Evolutionary conservation across 2,113 vertebrate genomes (phyloP).

Genomic region (Oryzias woworae): DNA sequence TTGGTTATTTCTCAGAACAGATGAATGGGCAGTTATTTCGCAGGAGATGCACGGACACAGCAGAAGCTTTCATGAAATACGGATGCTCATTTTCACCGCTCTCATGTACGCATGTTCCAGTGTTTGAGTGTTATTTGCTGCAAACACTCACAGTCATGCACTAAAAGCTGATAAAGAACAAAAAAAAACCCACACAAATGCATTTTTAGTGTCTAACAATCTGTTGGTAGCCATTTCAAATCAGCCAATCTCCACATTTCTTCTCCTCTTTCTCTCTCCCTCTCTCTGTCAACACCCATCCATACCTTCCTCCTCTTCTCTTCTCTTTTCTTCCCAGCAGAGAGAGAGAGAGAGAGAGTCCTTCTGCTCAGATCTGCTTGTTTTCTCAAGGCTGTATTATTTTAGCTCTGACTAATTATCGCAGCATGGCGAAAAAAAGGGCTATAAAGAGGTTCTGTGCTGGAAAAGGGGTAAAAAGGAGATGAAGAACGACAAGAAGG

Average conservation of each 20-base stretch:
- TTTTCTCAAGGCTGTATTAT: conserved; percentile 71
- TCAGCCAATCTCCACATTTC: conserved; percentile 46
- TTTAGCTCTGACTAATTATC: conserved; percentile 73
- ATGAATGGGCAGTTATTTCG: too few species aligned
- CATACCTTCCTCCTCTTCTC: background rate
- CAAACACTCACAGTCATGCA: conserved; percentile 19
- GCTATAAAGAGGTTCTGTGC: conserved; percentile 55
- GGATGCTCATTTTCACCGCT: too few species aligned
- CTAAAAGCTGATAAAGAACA: conserved; percentile 17
- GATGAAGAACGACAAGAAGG: conserved; percentile 41
- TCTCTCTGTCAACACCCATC: conserved; percentile 6
- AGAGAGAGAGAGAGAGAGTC: conserved; percentile 52
- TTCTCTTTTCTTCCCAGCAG: conserved; percentile 27
- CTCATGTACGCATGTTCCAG: too few species aligned
- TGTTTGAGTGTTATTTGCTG: background rate
- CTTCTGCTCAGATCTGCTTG: conserved; percentile 59
- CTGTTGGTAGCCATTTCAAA: conserved; percentile 57
- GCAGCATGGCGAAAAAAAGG: conserved; percentile 52
- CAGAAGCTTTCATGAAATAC: too few species aligned
- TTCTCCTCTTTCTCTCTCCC: background rate
- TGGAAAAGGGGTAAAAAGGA: conserved; percentile 18
- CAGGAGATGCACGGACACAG: too few species aligned
- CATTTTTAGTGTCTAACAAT: conserved; percentile 46
- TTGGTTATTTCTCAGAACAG: too few species aligned
- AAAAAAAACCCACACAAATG: background rate